A percentile compares a stretch with the other conserved stretches of the same genome.
Evolutionary conservation across 1,140 invertebrate species (phyloP).

Genomic region (Teleopsis dalmanni): DNA sequence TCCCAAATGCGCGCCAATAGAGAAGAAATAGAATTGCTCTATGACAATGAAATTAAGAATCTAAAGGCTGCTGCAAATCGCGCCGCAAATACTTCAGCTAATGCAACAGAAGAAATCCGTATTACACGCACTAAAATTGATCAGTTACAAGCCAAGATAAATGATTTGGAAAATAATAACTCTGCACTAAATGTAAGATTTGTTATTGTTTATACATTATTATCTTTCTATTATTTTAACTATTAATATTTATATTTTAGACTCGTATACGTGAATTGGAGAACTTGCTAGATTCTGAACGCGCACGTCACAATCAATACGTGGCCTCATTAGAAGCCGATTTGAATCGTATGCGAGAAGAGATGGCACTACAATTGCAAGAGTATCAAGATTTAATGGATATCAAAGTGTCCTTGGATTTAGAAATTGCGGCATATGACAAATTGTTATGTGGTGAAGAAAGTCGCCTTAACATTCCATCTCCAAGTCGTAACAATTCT

Average conservation of each 20-base stretch:
- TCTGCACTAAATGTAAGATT: slow-evolving; percentile 51
- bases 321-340: slow-evolving; percentile 71
- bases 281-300: slow-evolving; percentile 65
- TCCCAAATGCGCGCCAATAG: slow-evolving; percentile 77
- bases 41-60: slow-evolving; percentile 73
- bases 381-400: slow-evolving; percentile 97
- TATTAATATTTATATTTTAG: slow-evolving; percentile 13
- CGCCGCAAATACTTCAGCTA: slow-evolving; percentile 58
- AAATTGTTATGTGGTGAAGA: slow-evolving; percentile 69
- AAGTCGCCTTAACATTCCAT: slow-evolving; percentile 63
- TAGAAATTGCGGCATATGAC: slow-evolving; percentile 93
- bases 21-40: slow-evolving; percentile 77
- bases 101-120: slow-evolving; percentile 70
- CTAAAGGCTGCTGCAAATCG: slow-evolving; percentile 56
- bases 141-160: slow-evolving; percentile 59
- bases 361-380: slow-evolving; percentile 77
- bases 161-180: slow-evolving; percentile 67
- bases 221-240: neutral
- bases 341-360: slow-evolving; percentile 67
- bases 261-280: slow-evolving; percentile 73
- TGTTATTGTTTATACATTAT: neutral
- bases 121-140: slow-evolving; percentile 68
- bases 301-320: slow-evolving; percentile 66
- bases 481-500: slow-evolving; percentile 43
- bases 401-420: slow-evolving; percentile 90